Evolutionary conservation across 2,888 invertebrate genomes (phyloP).

Genomic region (Schrankia costaestrigalis): DNA sequence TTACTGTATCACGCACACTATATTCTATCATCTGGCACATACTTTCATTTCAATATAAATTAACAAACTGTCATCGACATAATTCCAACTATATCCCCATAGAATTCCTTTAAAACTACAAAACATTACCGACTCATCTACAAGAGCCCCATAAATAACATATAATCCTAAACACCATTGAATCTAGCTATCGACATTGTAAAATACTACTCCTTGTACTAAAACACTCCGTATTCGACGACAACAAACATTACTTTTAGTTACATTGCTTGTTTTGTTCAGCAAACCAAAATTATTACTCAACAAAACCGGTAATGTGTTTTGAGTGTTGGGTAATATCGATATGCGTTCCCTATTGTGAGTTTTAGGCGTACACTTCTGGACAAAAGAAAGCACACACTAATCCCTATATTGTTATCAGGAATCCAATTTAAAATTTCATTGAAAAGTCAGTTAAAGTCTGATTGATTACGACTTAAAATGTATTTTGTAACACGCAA

Average conservation of each 20-base stretch:
- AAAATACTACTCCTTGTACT: slow-evolving; percentile 46
- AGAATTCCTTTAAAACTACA: slow-evolving; percentile 41
- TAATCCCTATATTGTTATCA: slow-evolving; percentile 76
- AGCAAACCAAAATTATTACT: slow-evolving; percentile 2
- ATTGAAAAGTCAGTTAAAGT: slow-evolving; percentile 67
- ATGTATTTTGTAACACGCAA: slow-evolving; percentile 47
- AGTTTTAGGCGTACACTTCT: slow-evolving; percentile 38
- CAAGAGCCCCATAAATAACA: slow-evolving; percentile 62
- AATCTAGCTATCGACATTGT: slow-evolving; percentile 53
- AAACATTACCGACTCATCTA: slow-evolving; percentile 48
- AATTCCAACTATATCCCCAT: slow-evolving; percentile 31
- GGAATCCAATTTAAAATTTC: slow-evolving; percentile 77
- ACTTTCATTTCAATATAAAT: slow-evolving; percentile 27
- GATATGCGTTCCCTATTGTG: slow-evolving; percentile 10
- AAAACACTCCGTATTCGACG: slow-evolving; percentile 11
- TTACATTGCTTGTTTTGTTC: slow-evolving; percentile 32
- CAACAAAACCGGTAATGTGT: slow-evolving; percentile 18
- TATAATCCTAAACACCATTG: slow-evolving; percentile 61
- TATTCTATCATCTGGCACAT: background rate
- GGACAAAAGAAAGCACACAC: slow-evolving; percentile 58
- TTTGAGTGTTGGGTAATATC: slow-evolving; percentile 14
- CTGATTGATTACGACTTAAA: slow-evolving; percentile 73
- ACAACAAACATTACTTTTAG: slow-evolving; percentile 8
- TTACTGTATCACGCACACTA: background rate
- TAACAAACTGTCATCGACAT: slow-evolving; percentile 42